These are phyloP conservation scores for Phalloptychus januarius DNA, from an alignment of 2,797 vertebrate genomes.

Conservation along the genomic window DNA sequence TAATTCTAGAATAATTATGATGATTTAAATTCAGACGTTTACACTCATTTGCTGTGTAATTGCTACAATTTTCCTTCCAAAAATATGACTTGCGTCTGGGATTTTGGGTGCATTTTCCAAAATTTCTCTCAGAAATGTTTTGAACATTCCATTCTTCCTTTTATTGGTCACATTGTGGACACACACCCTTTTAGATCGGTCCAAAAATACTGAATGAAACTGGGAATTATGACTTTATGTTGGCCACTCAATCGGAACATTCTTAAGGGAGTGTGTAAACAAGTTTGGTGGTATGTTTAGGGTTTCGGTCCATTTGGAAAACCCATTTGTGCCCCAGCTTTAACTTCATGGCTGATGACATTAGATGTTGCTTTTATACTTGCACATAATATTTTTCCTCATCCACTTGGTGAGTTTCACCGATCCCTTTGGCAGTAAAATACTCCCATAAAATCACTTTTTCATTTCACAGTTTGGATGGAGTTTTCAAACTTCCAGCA, in stretches of 20 bases:
- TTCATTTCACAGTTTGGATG: background rate
- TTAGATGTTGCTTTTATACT: background rate
- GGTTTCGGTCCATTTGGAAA: background rate
- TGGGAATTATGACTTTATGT: background rate
- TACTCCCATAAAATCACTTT: background rate
- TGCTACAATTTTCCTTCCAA: background rate
- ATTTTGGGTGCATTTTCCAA: background rate
- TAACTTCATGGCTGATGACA: background rate
- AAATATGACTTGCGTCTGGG: background rate
- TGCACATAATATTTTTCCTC: background rate
- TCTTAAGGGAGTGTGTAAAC: background rate
- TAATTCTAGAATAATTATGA: background rate
- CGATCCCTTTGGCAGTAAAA: background rate
- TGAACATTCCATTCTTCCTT: background rate
- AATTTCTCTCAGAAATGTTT: background rate
- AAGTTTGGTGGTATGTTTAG: background rate
- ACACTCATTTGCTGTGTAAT: background rate
- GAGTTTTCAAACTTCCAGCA: background rate
- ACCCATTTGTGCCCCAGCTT: background rate
- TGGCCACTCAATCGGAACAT: background rate
- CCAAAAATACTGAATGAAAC: background rate
- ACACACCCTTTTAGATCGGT: background rate
- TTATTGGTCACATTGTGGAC: background rate
- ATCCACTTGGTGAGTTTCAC: background rate
- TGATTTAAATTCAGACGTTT: background rate